Conservation (phyloP, 1,140 invertebrate species). For the Zaprionus africanus region DNA sequence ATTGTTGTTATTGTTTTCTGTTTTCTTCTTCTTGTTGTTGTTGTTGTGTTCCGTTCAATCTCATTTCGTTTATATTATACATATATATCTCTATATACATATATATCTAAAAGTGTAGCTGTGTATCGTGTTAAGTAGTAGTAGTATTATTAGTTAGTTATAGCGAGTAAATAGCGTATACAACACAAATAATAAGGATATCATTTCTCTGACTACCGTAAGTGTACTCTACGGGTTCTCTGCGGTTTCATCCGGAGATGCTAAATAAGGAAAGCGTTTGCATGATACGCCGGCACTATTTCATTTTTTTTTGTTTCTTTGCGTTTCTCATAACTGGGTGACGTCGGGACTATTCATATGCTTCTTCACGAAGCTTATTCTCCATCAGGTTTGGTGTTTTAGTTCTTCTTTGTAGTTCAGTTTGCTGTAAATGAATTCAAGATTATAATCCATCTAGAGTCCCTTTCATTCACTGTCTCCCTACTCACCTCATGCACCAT, state of each 20-base stretch:
- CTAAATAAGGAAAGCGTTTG: conserved; percentile 44
- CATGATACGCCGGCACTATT: conserved; percentile 8
- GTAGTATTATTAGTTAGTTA: conserved; percentile 37
- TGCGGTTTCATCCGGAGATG: conserved; percentile 5
- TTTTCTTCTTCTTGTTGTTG: conserved; percentile 29
- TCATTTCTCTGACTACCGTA: conserved; percentile 30
- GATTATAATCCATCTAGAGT: background rate
- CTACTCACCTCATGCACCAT: conserved; percentile 44
- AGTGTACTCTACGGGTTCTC: no score
- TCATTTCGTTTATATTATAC: conserved; percentile 14
- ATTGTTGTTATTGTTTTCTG: conserved; percentile 34
- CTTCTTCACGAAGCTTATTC: background rate
- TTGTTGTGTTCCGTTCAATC: conserved; percentile 23
- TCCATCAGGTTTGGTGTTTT: background rate
- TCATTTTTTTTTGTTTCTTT: conserved; percentile 7
- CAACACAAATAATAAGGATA: conserved; percentile 42
- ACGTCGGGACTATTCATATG: conserved; percentile 7
- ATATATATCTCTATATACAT: conserved; percentile 19
- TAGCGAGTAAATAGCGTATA: conserved; percentile 47
- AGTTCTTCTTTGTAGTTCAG: background rate
- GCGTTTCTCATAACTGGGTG: conserved; percentile 19
- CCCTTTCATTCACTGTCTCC: background rate
- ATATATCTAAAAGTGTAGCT: conserved; percentile 31
- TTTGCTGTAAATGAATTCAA: conserved; percentile 11
- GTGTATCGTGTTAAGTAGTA: conserved; percentile 21